Percentiles rank a stretch among this genome's conserved stretches.
phyloP scores from a whole-genome alignment of 2,113 vertebrate species.

The Nannobrachium achirus region DNA sequence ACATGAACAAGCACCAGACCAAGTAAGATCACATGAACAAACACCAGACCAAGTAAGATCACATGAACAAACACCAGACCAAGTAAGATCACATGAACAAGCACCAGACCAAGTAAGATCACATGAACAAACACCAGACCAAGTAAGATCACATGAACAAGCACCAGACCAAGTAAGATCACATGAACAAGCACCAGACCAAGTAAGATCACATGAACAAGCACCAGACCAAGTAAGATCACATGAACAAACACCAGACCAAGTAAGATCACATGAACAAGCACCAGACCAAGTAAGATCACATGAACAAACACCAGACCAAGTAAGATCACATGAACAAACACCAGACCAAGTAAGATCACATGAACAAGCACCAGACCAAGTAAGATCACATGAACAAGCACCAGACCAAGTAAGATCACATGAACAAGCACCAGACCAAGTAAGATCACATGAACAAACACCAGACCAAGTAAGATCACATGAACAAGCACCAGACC shows the following conservation, averaged over 20 bases:
- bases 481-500: conserved; percentile 85
- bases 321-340: conserved; percentile 87
- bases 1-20: conserved; percentile 85
- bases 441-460: conserved; percentile 87
- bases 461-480: conserved; percentile 83
- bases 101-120: conserved; percentile 83
- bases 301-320: conserved; percentile 85
- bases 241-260: conserved; percentile 85
- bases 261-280: conserved; percentile 87
- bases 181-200: conserved; percentile 85
- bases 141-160: conserved; percentile 87
- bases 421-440: conserved; percentile 85
- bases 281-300: conserved; percentile 83
- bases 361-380: conserved; percentile 85
- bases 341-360: conserved; percentile 83
- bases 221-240: conserved; percentile 83
- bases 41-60: conserved; percentile 83
- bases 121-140: conserved; percentile 85
- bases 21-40: conserved; percentile 87
- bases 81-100: conserved; percentile 87
- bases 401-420: conserved; percentile 83
- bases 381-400: conserved; percentile 87
- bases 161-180: conserved; percentile 83
- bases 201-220: conserved; percentile 87
- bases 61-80: conserved; percentile 85